Evolutionary conservation across 2,888 invertebrate genomes (phyloP), one percentile per base, ranked within the genome.

Genomic region (Sepioteuthis lessoniana): DNA sequence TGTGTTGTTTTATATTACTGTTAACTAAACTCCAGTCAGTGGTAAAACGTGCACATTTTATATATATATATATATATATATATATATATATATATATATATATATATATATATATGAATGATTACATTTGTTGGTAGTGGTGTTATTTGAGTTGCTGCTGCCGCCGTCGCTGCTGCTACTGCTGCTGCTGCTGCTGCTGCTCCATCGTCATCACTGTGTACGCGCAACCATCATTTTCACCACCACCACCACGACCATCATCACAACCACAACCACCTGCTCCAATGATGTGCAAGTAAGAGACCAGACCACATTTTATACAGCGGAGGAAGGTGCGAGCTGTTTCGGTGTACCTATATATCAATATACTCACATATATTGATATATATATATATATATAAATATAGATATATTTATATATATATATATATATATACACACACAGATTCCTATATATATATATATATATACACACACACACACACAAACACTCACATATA

Each of bases 221-320:
- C 76, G n/a, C 76, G 31, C 31, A 55, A 55, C 28, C 60, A 28
- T 31, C 60, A 28, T 60, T 28, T 0, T 60, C 60, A 60, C 5
- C 60, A 60, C 8, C 60, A 60, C 60, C 60, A 60, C 31, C 60
- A 13, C 76, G n/a, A 76, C n/a, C n/a, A 76, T 35, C 76, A 76
- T 76, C 76, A 60, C 60, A 4, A 31, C 60, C 60, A 76, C 76
- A 76, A 76, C 35, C 76, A 76, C 76, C 76, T 76, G 76, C 76
- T 76, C 76, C 76, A n/a, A 76, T n/a, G 76, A 76, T 76, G n/a
- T 76, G n/a, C n/a, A 76, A 55, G 55, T 55, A 55, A 76, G n/a
- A 76, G 3, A 76, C 76, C n/a, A 76, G 76, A 76, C 76, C n/a
- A n/a, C 76, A 19, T 76, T 76, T 35, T n/a, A 76, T 25, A 35